Evolutionary conservation across 2,888 invertebrate species (phyloP), one percentile per base, ranked within the genome.

Genomic region (Himalopsyche anomala): DNA sequence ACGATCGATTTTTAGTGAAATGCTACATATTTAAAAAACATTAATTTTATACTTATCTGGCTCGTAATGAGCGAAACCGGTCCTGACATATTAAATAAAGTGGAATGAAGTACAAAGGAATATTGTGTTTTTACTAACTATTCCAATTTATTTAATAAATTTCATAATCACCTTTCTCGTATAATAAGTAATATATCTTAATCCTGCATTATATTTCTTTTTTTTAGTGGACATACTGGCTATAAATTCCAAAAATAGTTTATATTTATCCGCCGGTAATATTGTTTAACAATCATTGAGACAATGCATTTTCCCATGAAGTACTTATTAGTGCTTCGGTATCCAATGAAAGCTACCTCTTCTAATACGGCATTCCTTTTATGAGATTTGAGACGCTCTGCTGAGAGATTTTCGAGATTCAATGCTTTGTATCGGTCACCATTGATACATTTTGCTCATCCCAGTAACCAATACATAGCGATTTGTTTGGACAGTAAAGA

Each of bases 321-420:
- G 45, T 36, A 83, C 17, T 36, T 69, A 83, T 74, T 51, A 81
- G 83, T 74, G 36, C 28, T 74, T 83, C 28, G 51, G 51, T 74
- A 69, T 62, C 74, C 28, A 69, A 45, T 4, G 74, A 28, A 74
- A 42, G 84, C 54, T 15, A 80, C 45, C 56, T 69, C 42, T 38
- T 19, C 69, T 85, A 81, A 81, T 85, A 81, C 85, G 62, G 62
- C 45, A 56, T 38, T 36, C 81, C 81, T 85, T 84, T 81, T 69
- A 81, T 69, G 85, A 85, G 85, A 85, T 85, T 85, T 85, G 85
- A 80, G 85, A 85, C 81, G 81, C 28, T 81, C 36, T 79, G 85
- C 28, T 54, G 81, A 81, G 81, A 85, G 82, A 85, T 85, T 85
- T 85, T 42, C 42, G 19, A 85, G 40, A 51, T 55, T 51, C 80